A percentile compares a stretch with the other conserved stretches of the same genome.
phyloP scores from a whole-genome alignment of 2,113 vertebrate genomes.

The Emydocephalus ijimae region DNA sequence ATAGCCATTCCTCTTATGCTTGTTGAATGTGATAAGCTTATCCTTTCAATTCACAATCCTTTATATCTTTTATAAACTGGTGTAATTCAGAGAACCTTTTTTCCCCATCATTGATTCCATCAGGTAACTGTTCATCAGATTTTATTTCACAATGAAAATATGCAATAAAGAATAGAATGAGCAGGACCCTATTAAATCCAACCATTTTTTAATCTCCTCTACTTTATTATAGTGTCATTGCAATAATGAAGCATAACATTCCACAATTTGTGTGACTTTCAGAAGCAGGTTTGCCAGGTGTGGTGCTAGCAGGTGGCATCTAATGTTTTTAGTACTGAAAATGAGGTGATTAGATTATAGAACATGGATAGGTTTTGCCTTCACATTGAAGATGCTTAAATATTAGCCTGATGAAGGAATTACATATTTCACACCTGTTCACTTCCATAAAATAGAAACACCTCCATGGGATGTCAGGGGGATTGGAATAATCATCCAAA shows the following conservation, averaged over 20 bases:
- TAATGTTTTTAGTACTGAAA: conserved; percentile 65
- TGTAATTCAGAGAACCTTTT: not conserved
- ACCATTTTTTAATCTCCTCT: conserved; percentile 54
- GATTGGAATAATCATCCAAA: conserved; percentile 31
- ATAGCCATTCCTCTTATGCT: not conserved
- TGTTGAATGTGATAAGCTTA: not conserved
- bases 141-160: not conserved
- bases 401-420: conserved; percentile 48
- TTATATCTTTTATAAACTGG: not conserved
- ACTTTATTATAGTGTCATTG: conserved; percentile 63
- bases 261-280: conserved; percentile 40
- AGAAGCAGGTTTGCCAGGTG: conserved; percentile 70
- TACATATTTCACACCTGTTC: conserved; percentile 55
- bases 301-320: conserved; percentile 54
- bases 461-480: conserved; percentile 44
- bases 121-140: not conserved
- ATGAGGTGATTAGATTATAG: conserved; percentile 48
- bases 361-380: conserved; percentile 43
- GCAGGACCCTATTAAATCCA: conserved; percentile 61
- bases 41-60: not conserved
- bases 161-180: not conserved
- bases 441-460: conserved; percentile 55
- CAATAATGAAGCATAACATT: conserved; percentile 45
- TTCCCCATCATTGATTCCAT: not conserved
- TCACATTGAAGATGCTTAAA: conserved; percentile 48